Evolutionary conservation across 2,113 vertebrate genomes (phyloP), one percentile per base, ranked within the genome.

Genomic region (Artemisiospiza belli): DNA sequence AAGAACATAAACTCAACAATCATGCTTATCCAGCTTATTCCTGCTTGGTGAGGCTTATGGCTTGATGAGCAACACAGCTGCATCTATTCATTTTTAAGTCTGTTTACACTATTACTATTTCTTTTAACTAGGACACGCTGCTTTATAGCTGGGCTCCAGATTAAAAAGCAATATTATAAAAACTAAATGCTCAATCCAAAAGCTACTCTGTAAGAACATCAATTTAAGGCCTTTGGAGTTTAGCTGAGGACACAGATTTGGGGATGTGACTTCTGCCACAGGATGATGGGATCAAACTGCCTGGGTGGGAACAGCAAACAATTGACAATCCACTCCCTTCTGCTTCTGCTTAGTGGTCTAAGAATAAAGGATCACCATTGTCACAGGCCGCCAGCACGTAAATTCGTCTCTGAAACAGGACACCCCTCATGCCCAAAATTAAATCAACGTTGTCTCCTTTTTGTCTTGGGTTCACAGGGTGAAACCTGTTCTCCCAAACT

Each of bases 291-390:
- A 92, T 94, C 78, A 95, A 94, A 90, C 84, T 80, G 81, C 78
- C 43, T 75, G 92, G 83, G 72, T 90, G 80, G 92, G 92, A 93
- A 63, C 4, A 13, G 69, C 16, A 11, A 96, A 93, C 90, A 89
- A 90, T 64, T 84, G 75, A 87, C 85, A 88, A 93, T 95, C 52
- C 7, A 0, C 31, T 95, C 85, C 81, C 83, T 94, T 90, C 93
- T 96, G 94, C 79, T 95, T 95, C 63, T 93, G 83, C 90, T 95
- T 96, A 96, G 64, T 0, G 0, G 16, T 61, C 72, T 78, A 80
- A 95, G 90, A 88, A 96, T 80, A 93, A 73, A 95, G 72, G 62
- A 90, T 76, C 84, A n/a, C 58, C 90, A 91, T 16, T 39, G 31
- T 81, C 80, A 92, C 66, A 95, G 81, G 67, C 61, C 0, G 0